Evolutionary conservation across 2,888 invertebrate genomes (phyloP).

Genomic region (Hedychridium roseum): DNA sequence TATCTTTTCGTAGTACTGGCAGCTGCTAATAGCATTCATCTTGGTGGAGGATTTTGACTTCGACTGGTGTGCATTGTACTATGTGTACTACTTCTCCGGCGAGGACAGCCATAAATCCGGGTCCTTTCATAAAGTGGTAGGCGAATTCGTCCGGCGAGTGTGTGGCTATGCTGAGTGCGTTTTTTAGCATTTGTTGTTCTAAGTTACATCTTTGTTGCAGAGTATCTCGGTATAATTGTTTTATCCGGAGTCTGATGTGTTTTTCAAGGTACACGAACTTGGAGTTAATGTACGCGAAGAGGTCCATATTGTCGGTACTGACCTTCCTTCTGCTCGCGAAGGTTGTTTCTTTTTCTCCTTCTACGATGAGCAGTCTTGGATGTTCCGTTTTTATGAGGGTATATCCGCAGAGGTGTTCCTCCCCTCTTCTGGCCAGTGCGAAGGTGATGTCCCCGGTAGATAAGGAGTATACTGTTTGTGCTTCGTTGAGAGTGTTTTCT

Average conservation of each 20-base stretch:
- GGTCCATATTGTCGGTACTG: constrained; percentile 14
- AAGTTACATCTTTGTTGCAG: constrained; percentile 28
- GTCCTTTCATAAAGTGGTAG: constrained; percentile 27
- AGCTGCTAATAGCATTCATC: constrained; percentile 35
- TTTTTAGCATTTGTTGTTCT: constrained; percentile 30
- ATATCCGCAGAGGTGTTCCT: constrained; percentile 16
- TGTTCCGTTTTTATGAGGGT: constrained; percentile 25
- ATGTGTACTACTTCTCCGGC: constrained; percentile 44
- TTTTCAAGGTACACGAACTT: constrained; percentile 37
- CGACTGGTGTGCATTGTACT: constrained; percentile 35
- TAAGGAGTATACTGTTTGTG: constrained; percentile 9
- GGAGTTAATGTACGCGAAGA: constrained; percentile 23
- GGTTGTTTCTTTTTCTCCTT: constrained; percentile 1
- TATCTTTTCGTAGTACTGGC: constrained; percentile 27
- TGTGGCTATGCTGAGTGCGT: constrained; percentile 26
- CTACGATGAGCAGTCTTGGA: constrained; percentile 22
- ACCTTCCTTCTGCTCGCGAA: constrained; percentile 5
- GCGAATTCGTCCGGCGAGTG: constrained; percentile 40
- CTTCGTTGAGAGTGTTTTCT: background rate
- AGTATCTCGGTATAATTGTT: constrained; percentile 24
- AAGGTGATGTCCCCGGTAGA: constrained; percentile 16
- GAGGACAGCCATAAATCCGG: constrained; percentile 37
- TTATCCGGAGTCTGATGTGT: constrained; percentile 20
- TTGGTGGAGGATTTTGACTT: constrained; percentile 23
- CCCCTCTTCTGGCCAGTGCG: constrained; percentile 8